Base-by-base conservation (phyloP, 2,888 invertebrate species). In the Diplolepis rosae region DNA sequence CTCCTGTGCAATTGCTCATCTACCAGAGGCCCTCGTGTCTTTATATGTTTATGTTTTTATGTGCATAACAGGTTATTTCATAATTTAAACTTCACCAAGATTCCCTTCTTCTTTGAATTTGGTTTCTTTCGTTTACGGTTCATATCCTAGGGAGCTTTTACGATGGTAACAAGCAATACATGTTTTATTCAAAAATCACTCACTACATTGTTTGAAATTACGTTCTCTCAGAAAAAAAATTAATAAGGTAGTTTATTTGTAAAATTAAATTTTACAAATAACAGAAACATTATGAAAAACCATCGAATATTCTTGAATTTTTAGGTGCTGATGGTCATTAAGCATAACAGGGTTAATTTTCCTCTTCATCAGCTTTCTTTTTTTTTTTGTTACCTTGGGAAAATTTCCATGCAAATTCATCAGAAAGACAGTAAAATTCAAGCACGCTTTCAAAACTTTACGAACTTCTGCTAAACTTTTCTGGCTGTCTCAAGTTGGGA, bases 341-440 rank as follows among this genome's bases (percentile, higher is more conserved):
- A 75, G 77, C 75, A 74, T 77, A 75, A 82, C 81, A 30, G 75
- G 79, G 81, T 83, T 83, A 79, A 82, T 83, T 83, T 77, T 76
- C 75, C 32, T 50, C 66, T 32, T 18, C 35, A 35, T n/a, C 35
- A 35, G 30, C 24, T 13, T 39, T 39, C 50, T 69, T 73, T 75
- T 75, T 71, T 72, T 71, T 71, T 65, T 42, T 30, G n/a, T 5
- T 28, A 39, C 39, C 61, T 61, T 69, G 68, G 66, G 77, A 77
- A 76, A 85, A 85, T 87, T 85, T 85, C 82, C 82, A 85, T 84
- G 82, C 82, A 86, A 84, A 86, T 85, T 82, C 82, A 82, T 79
- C 77, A 81, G 76, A 72, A 70, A 69, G 80, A 76, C 79, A 83
- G 83, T 86, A 85, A 86, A 86, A 87, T 85, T 86, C 84, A 84